Conservation (phyloP, 2,113 vertebrate genomes). For the Neogale vison region DNA sequence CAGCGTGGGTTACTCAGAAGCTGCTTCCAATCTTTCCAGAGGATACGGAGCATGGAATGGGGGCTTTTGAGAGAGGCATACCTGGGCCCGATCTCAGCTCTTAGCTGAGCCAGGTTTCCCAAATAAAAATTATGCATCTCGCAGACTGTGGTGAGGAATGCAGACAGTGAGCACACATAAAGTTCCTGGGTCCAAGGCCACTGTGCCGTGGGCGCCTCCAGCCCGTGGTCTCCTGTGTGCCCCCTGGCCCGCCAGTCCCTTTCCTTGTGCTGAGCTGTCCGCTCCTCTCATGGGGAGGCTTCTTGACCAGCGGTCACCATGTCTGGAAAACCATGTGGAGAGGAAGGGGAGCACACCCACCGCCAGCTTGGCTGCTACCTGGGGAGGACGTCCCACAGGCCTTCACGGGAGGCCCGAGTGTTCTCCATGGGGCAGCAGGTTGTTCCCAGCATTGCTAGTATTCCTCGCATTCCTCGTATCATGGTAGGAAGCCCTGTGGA, state of each 20-base stretch:
- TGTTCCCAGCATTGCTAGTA: not conserved
- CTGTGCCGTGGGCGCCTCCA: no score
- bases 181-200: not conserved
- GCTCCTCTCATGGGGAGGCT: no score
- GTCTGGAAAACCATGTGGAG: no score
- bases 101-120: not conserved
- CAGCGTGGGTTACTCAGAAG: not conserved
- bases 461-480: no score
- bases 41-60: not conserved
- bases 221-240: fast-evolving
- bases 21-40: not conserved
- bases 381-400: no score
- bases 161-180: not conserved
- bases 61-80: not conserved
- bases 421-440: not conserved
- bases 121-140: not conserved
- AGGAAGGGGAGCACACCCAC: no score
- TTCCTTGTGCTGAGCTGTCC: no score
- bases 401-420: not conserved
- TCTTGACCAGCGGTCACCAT: no score
- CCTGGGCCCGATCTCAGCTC: not conserved
- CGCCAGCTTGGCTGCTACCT: no score
- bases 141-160: not conserved
- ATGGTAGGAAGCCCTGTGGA: not conserved
- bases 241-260: no score